phyloP scores from a whole-genome alignment of 2,888 invertebrate species.

The Ochropleura plecta region DNA sequence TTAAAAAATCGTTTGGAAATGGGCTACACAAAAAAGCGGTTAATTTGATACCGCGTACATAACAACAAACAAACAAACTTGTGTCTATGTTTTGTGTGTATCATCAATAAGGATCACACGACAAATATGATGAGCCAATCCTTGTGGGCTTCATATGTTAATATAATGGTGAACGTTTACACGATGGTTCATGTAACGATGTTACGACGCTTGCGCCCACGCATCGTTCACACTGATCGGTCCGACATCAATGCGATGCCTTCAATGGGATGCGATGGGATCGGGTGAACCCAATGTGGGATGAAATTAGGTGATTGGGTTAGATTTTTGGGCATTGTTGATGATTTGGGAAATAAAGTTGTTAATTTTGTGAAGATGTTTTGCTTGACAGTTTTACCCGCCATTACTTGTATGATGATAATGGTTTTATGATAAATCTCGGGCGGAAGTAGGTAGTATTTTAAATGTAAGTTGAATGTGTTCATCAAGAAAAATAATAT shows the following conservation, averaged over 20 bases:
- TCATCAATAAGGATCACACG: constrained; percentile 25
- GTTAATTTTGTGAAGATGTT: constrained; percentile 27
- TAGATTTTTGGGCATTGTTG: constrained; percentile 26
- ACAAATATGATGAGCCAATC: constrained; percentile 45
- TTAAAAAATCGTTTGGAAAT: background rate
- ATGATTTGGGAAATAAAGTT: constrained; percentile 29
- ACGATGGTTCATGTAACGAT: constrained; percentile 34
- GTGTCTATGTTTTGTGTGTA: background rate
- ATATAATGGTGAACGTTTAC: constrained; percentile 55
- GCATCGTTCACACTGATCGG: constrained; percentile 45
- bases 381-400: constrained; percentile 22
- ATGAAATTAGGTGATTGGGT: constrained; percentile 54
- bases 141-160: constrained; percentile 53
- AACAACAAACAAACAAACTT: constrained; percentile 3
- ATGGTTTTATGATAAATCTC: background rate
- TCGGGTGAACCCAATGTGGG: constrained; percentile 44
- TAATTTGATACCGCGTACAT: background rate
- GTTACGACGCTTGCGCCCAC: constrained; percentile 46
- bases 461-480: background rate
- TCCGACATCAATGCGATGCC: constrained; percentile 37
- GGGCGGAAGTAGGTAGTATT: background rate
- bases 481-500: background rate
- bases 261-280: constrained; percentile 23
- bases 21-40: background rate
- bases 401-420: background rate